Evolutionary conservation across 2,797 vertebrate genomes (phyloP).

Genomic region (Cheirogaleus major): DNA sequence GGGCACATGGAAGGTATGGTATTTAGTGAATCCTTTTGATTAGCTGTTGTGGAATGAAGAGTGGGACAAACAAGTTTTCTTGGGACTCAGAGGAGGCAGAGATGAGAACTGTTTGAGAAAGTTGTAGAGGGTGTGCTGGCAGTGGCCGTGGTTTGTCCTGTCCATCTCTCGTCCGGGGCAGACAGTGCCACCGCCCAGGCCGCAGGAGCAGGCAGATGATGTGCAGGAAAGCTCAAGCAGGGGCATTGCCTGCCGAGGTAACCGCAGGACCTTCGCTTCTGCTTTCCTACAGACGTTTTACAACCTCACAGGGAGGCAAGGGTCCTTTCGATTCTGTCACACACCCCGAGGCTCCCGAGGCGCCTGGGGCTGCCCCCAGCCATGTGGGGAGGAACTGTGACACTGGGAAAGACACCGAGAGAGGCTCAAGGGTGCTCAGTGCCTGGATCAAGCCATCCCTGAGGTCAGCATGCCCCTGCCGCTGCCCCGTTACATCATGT

Average conservation of each 20-base stretch:
- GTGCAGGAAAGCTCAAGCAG: too few species aligned
- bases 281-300: background rate
- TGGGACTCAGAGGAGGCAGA: background rate
- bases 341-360: background rate
- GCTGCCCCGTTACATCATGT: rapidly evolving
- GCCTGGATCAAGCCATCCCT: background rate
- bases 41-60: background rate
- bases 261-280: background rate
- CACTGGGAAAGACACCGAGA: background rate
- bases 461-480: background rate
- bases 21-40: background rate
- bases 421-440: background rate
- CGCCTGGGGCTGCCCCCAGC: background rate
- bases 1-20: background rate
- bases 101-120: background rate
- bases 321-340: background rate
- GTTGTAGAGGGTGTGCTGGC: too few species aligned
- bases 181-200: background rate
- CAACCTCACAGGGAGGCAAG: background rate
- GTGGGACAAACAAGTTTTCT: background rate
- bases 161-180: background rate
- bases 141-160: background rate
- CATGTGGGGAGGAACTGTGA: background rate
- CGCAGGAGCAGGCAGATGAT: background rate
- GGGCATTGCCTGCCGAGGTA: background rate